Conservation (phyloP, 2,113 vertebrate species). For the Porphyrio hochstetteri region DNA sequence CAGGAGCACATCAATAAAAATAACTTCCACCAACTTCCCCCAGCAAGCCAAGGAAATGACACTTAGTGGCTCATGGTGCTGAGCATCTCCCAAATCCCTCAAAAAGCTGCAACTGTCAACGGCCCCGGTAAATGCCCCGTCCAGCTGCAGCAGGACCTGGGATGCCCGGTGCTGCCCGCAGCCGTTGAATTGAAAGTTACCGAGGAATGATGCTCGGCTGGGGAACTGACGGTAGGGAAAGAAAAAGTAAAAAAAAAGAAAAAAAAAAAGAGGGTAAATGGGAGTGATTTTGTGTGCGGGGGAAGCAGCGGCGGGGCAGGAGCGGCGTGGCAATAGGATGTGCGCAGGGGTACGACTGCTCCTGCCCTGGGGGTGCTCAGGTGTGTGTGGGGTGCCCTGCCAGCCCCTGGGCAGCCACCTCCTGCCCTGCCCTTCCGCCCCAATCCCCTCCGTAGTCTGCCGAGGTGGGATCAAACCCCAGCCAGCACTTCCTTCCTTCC, state of each 20-base stretch:
- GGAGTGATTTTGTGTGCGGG: fast-evolving
- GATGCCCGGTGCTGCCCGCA: background rate
- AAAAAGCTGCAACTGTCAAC: background rate
- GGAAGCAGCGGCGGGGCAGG: background rate
- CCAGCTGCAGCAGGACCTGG: background rate
- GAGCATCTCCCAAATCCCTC: background rate
- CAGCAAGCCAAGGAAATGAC: background rate
- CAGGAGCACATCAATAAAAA: constrained; percentile 7
- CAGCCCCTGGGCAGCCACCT: background rate
- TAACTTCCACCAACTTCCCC: constrained; percentile 7
- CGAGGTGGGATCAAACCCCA: background rate
- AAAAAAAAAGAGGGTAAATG: background rate
- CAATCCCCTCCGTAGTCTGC: background rate
- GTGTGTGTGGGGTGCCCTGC: too few species aligned
- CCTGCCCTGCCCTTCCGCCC: background rate
- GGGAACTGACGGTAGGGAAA: background rate
- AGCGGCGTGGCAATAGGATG: background rate
- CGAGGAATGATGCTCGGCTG: background rate
- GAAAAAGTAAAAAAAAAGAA: too few species aligned
- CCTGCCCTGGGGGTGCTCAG: background rate
- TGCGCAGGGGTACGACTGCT: background rate
- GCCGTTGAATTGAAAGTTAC: background rate
- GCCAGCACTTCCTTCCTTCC: background rate
- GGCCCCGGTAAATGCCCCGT: background rate
- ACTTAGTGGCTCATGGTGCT: background rate